Evolutionary conservation across 2,797 vertebrate genomes (phyloP), one percentile per base, ranked within the genome.

Genomic region (Rhynchotus rufescens): DNA sequence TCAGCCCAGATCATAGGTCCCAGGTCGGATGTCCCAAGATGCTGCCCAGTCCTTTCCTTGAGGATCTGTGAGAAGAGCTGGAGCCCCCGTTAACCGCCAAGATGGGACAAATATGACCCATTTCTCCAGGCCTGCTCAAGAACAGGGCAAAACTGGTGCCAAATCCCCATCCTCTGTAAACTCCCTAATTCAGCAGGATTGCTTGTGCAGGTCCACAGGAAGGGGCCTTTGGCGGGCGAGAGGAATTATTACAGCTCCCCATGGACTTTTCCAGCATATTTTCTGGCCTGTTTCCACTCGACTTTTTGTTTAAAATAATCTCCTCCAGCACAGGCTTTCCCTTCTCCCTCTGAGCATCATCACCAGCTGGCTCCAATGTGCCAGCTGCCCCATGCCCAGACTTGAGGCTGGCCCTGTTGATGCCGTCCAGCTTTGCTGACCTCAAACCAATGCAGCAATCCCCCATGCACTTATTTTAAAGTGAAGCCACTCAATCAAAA

Each of bases 371-470:
- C 13, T 1, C 36, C 77, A 76, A 61, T 2, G 3, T 36, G 42
- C n/a, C 72, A 69, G 60, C 1, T 3, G 68, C 32, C 65, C 38
- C 11, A 0, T 84, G 57, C 5, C 51, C 51, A 8, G 0, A 1
- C 65, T 73, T 76, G n/a, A 28, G 6, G 4, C 15, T 2, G 2
- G 51, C 59, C 15, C 60, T 79, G 56, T 49, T 0, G 1, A 7
- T 42, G 21, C 51, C 0, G 0, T 32, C 47, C 11, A 2, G 5
- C 5, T 40, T n/a, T 36, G 10, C 45, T 15, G 15, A 36, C 68
- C 78, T 45, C 60, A 73, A 44, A 80, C n/a, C 60, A 76, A 49
- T 77, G 36, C 23, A 26, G 12, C 13, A 34, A 47, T 51, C 3
- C 0, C 65, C 47, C 3, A 4, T 12, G 54, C 7, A 4, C 1